These are phyloP conservation scores for Holocentrus rufus DNA, from an alignment of 2,797 vertebrate genomes.

Conservation along the genomic window DNA sequence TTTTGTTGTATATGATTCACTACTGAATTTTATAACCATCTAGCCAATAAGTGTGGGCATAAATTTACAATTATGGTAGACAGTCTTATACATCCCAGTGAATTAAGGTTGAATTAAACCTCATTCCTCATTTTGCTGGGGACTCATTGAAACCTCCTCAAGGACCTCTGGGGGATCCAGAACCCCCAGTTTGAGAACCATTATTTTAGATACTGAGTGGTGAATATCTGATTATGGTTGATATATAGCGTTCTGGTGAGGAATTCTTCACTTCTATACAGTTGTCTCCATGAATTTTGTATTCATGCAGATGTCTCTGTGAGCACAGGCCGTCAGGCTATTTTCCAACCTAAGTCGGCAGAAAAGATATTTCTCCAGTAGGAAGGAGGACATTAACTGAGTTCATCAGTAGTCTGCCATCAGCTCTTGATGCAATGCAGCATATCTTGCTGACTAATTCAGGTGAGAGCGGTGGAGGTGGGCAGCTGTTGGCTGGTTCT, in stretches of 20 bases:
- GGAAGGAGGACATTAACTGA: slow-evolving; percentile 17
- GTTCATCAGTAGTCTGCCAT: slow-evolving; percentile 36
- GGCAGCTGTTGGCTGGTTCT: slow-evolving; percentile 66
- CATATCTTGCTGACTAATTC: slow-evolving; percentile 65
- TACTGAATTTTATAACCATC: neutral
- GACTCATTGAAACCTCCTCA: too few species aligned
- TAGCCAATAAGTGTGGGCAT: neutral
- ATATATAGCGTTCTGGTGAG: neutral
- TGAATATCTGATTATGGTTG: neutral
- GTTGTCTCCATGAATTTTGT: neutral
- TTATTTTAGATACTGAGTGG: neutral
- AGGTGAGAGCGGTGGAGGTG: slow-evolving; percentile 71
- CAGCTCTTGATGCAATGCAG: slow-evolving; percentile 68
- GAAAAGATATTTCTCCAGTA: neutral
- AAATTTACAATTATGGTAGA: too few species aligned
- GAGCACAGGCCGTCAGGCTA: neutral
- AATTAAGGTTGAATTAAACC: too few species aligned
- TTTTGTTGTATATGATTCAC: slow-evolving; percentile 5
- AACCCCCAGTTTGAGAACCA: too few species aligned
- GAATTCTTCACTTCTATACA: neutral
- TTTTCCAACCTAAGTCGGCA: neutral
- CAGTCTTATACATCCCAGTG: too few species aligned
- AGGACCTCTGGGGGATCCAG: too few species aligned
- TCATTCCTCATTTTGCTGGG: too few species aligned
- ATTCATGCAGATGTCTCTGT: neutral